Evolutionary conservation across 2,797 vertebrate genomes (phyloP).

Genomic region (Mormyrops attenuatus): DNA sequence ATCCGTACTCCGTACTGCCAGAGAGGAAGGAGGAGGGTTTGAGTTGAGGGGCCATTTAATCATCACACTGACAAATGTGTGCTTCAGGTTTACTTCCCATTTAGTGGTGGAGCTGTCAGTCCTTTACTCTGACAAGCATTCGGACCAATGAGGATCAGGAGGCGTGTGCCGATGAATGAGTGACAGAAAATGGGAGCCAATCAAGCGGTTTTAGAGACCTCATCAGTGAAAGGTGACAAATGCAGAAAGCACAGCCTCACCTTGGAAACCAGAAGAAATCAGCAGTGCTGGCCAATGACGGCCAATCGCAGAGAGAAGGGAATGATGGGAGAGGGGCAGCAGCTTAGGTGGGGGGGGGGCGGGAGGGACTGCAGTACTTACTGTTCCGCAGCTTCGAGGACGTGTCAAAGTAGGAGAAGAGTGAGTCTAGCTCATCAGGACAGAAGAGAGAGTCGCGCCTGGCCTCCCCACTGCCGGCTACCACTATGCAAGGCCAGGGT

Average conservation of each 20-base stretch:
- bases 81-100: not conserved
- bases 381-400: constrained; percentile 68
- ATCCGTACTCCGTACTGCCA: constrained; percentile 80
- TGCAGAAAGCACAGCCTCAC: not conserved
- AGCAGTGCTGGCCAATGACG: not conserved
- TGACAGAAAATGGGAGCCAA: constrained; percentile 2
- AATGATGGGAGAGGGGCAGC: too few species aligned
- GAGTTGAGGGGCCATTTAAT: not conserved
- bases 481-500: constrained; percentile 9
- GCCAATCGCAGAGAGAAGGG: not conserved
- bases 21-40: constrained; percentile 16
- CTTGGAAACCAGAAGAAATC: not conserved
- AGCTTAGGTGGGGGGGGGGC: not conserved
- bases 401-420: constrained; percentile 94
- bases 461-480: constrained; percentile 76
- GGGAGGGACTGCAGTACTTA: constrained; percentile 57
- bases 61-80: not conserved
- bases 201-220: not conserved
- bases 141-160: not conserved
- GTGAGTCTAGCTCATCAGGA: constrained; percentile 89
- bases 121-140: not conserved
- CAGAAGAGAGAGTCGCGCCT: constrained; percentile 93
- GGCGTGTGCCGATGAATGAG: not conserved
- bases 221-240: not conserved
- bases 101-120: not conserved